A percentile compares a stretch with the other conserved stretches of the same genome.
phyloP scores from a whole-genome alignment of 2,888 invertebrate species.

The Escarpia spicata region DNA sequence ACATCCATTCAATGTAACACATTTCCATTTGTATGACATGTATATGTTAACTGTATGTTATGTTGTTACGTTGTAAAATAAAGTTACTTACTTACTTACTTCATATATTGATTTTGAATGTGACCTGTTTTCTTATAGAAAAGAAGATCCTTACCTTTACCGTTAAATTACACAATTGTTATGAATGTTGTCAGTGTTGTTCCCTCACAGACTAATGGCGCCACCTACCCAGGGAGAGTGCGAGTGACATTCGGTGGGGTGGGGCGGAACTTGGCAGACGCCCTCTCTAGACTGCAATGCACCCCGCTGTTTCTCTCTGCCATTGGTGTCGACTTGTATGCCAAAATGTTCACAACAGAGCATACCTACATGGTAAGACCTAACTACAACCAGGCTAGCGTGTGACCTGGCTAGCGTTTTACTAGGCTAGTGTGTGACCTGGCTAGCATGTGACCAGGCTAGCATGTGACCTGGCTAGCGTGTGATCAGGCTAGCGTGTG shows the following conservation, averaged over 20 bases:
- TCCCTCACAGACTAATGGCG: constrained; percentile 54
- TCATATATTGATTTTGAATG: not conserved
- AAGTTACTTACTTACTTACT: too few species aligned
- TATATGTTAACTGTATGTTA: too few species aligned
- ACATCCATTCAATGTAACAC: too few species aligned
- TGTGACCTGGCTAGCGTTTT: too few species aligned
- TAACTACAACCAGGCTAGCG: not conserved
- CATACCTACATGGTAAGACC: constrained; percentile 61
- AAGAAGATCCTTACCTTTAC: too few species aligned
- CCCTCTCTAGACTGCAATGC: constrained; percentile 76
- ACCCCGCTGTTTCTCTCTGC: constrained; percentile 76
- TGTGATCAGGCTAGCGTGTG: too few species aligned
- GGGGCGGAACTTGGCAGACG: constrained; percentile 90
- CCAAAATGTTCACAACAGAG: constrained; percentile 51
- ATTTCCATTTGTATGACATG: too few species aligned
- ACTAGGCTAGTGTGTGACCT: too few species aligned
- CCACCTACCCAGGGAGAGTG: constrained; percentile 56
- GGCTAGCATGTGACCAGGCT: too few species aligned
- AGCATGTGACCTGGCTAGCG: too few species aligned
- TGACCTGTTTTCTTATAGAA: not conserved
- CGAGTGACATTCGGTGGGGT: constrained; percentile 79
- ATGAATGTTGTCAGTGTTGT: not conserved
- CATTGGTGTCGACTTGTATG: constrained; percentile 76
- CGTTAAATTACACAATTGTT: not conserved
- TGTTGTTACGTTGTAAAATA: too few species aligned